phyloP scores from a whole-genome alignment of 2,797 vertebrate species.

The Poeciliopsis paucimaculata region DNA sequence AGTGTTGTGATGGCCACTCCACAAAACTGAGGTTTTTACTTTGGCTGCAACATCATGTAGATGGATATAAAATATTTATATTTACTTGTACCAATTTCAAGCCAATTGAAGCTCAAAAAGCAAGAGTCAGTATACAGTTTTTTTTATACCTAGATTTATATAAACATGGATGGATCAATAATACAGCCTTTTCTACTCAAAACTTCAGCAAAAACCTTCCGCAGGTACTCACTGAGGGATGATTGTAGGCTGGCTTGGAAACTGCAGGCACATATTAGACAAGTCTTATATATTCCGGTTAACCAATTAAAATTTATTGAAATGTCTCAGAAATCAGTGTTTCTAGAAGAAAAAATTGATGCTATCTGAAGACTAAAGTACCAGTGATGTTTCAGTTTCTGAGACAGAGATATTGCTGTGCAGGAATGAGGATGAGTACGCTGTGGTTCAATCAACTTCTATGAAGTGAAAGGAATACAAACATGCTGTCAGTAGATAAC shows the following conservation, averaged over 20 bases:
- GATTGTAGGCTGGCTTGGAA: slow-evolving; percentile 41
- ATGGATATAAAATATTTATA: slow-evolving; percentile 21
- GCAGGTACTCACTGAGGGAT: slow-evolving; percentile 50
- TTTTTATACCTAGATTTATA: slow-evolving; percentile 56
- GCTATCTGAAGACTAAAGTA: neutral
- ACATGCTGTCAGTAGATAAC: neutral
- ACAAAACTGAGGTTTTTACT: neutral
- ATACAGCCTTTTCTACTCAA: slow-evolving; percentile 62
- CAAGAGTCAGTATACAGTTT: slow-evolving; percentile 59
- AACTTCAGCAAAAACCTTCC: slow-evolving; percentile 60
- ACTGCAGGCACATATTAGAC: slow-evolving; percentile 28
- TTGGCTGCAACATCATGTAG: slow-evolving; percentile 5
- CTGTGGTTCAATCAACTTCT: neutral
- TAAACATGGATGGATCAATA: slow-evolving; percentile 72
- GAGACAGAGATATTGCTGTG: neutral
- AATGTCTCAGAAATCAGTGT: neutral
- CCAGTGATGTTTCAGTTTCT: neutral
- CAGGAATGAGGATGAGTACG: neutral
- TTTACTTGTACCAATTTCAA: slow-evolving; percentile 25
- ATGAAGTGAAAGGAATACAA: neutral
- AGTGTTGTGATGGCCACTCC: neutral
- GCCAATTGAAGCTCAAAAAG: slow-evolving; percentile 31
- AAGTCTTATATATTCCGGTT: slow-evolving; percentile 5
- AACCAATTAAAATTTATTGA: neutral
- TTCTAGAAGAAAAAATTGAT: neutral